Evolutionary conservation across 2,797 vertebrate species (phyloP).

Genomic region (Schizopygopsis malacanthus): DNA sequence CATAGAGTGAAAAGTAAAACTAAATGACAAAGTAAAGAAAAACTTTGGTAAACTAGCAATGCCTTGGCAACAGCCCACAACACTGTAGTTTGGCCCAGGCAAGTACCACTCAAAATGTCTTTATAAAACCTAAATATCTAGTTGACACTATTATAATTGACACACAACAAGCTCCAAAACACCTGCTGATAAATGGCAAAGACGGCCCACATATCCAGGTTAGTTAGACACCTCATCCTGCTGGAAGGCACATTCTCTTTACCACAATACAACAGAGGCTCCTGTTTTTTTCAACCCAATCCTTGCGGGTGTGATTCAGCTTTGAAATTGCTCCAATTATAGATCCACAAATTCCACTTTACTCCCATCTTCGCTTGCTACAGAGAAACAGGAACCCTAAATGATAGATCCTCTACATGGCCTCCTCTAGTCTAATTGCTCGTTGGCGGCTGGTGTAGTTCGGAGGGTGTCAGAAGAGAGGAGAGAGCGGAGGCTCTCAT

Average conservation of each 20-base stretch:
- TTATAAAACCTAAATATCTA: background rate
- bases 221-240: slow-evolving; percentile 17
- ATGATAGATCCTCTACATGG: slow-evolving; percentile 50
- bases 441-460: slow-evolving; percentile 61
- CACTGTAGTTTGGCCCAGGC: background rate
- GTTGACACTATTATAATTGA: background rate
- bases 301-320: slow-evolving; percentile 32
- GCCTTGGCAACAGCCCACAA: background rate
- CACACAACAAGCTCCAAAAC: background rate
- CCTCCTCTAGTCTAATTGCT: slow-evolving; percentile 65
- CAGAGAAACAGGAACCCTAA: slow-evolving; percentile 32
- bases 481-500: slow-evolving; percentile 50
- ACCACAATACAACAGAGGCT: slow-evolving; percentile 9
- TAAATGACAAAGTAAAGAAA: background rate
- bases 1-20: background rate
- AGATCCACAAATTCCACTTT: slow-evolving; percentile 41
- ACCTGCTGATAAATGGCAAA: background rate
- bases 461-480: slow-evolving; percentile 15
- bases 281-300: slow-evolving; percentile 14
- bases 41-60: background rate
- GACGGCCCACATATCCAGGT: background rate
- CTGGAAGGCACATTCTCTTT: slow-evolving; percentile 11
- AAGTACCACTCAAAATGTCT: background rate
- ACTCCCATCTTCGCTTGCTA: slow-evolving; percentile 30
- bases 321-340: slow-evolving; percentile 58